Base-by-base conservation (phyloP, 2,888 invertebrate genomes). In the Drosophila austrosaltans region DNA sequence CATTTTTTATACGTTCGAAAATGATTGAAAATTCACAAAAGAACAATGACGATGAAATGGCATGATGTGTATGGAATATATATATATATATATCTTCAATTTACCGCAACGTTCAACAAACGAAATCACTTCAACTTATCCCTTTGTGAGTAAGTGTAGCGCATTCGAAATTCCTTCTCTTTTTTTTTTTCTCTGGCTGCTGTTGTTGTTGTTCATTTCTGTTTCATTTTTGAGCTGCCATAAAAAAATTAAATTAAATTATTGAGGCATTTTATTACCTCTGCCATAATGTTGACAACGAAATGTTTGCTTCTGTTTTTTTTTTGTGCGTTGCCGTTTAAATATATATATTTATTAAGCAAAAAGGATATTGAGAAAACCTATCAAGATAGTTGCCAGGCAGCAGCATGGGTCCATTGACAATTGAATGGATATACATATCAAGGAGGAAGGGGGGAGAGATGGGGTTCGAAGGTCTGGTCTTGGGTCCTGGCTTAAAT, bases 311-410 rank as follows among this genome's bases (percentile, higher is more conserved):
- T 59, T 64, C 61, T 72, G 66, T 69, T 54, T 40, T 30, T 28
- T 6, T 54, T 16, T n/a, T 12, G 54, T 73, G 54, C 74, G 40
- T 20, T 65, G 76, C 72, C 53, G 69, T 65, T 62, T 44, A 67
- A 69, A 67, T 75, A 76, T 72, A 75, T 87, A 73, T 82, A 74
- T 78, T 65, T 76, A 72, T 81, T 78, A 63, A 80, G 83, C 80
- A 63, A 80, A 48, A 78, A 82, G 72, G 69, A 71, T 85, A 82
- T 86, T 85, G 78, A 66, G 75, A 70, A 79, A 80, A 80, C 63
- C 76, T 72, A 87, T 85, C 82, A 77, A 71, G 88, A 82, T 78
- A 79, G 85, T 85, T 78, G 68, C 72, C 77, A 75, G 53, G 53
- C 65, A 62, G 22, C 53, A 48, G 53, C 7, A 36, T 36, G 36